Conservation (phyloP, 1,140 invertebrate genomes). For the Cydia amplana region DNA sequence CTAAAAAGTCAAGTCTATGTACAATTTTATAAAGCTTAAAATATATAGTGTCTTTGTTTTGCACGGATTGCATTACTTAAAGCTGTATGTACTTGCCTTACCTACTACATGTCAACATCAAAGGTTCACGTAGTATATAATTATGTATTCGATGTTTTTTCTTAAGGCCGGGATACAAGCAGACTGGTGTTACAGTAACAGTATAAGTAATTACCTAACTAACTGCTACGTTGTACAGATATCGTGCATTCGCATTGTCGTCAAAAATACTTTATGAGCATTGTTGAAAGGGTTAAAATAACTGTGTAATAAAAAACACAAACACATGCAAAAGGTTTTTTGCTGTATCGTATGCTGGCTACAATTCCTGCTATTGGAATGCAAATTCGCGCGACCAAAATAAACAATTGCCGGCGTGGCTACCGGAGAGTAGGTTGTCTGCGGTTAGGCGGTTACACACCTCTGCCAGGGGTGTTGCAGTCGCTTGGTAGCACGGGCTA, state of each 20-base stretch:
- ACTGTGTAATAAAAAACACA: neutral
- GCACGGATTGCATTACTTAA: too few species aligned
- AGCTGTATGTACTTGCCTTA: too few species aligned
- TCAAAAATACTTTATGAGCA: neutral
- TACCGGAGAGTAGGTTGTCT: neutral
- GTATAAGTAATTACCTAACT: too few species aligned
- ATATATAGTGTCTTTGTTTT: too few species aligned
- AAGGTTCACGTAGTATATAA: too few species aligned
- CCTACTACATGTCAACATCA: too few species aligned
- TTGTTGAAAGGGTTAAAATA: neutral
- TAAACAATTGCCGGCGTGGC: neutral
- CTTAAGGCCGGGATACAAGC: too few species aligned
- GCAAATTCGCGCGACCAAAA: constrained; percentile 6
- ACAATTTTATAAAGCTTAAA: too few species aligned
- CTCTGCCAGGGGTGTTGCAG: neutral
- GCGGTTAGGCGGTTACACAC: neutral
- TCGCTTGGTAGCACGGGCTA: neutral
- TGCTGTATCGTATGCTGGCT: neutral
- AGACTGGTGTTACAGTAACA: too few species aligned
- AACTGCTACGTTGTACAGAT: too few species aligned
- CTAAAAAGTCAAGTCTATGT: neutral
- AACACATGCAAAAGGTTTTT: neutral
- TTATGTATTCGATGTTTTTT: too few species aligned
- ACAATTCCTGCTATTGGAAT: neutral
- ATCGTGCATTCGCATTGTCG: neutral